phyloP scores from a whole-genome alignment of 2,888 invertebrate species.

The Drosophila longiperda region DNA sequence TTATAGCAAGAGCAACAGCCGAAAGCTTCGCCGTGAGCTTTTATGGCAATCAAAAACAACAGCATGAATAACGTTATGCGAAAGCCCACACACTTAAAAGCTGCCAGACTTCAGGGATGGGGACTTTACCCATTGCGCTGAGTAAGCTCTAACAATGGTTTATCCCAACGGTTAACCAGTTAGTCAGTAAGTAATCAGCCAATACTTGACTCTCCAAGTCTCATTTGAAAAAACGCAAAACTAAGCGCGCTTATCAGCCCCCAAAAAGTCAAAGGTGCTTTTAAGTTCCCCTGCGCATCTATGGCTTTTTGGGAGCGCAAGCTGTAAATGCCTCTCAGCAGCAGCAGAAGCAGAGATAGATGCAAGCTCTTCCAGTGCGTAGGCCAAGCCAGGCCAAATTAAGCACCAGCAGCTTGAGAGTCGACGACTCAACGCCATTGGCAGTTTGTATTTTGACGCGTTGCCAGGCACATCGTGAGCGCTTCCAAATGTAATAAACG shows the following conservation, averaged over 20 bases:
- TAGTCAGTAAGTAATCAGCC: slow-evolving; percentile 13
- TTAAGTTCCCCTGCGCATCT: slow-evolving; percentile 32
- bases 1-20: slow-evolving; percentile 24
- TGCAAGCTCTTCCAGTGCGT: slow-evolving; percentile 61
- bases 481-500: slow-evolving; percentile 53
- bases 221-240: slow-evolving; percentile 4
- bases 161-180: slow-evolving; percentile 19
- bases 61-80: slow-evolving; percentile 29
- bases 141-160: slow-evolving; percentile 34
- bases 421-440: slow-evolving; percentile 36
- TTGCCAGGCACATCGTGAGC: slow-evolving; percentile 72
- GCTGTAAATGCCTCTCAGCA: slow-evolving; percentile 40
- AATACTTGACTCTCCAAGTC: not conserved
- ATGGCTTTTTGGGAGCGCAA: slow-evolving; percentile 53
- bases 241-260: slow-evolving; percentile 48
- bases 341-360: slow-evolving; percentile 9
- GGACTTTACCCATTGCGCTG: slow-evolving; percentile 25
- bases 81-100: slow-evolving; percentile 43
- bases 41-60: slow-evolving; percentile 26
- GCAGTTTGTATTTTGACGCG: slow-evolving; percentile 78
- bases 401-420: slow-evolving; percentile 13
- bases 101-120: slow-evolving; percentile 4
- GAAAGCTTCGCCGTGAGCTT: slow-evolving; percentile 30
- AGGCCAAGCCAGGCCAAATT: slow-evolving; percentile 36
- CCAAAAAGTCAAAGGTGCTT: slow-evolving; percentile 52